phyloP scores from a whole-genome alignment of 2,797 vertebrate genomes.

The Tragopan temminckii region DNA sequence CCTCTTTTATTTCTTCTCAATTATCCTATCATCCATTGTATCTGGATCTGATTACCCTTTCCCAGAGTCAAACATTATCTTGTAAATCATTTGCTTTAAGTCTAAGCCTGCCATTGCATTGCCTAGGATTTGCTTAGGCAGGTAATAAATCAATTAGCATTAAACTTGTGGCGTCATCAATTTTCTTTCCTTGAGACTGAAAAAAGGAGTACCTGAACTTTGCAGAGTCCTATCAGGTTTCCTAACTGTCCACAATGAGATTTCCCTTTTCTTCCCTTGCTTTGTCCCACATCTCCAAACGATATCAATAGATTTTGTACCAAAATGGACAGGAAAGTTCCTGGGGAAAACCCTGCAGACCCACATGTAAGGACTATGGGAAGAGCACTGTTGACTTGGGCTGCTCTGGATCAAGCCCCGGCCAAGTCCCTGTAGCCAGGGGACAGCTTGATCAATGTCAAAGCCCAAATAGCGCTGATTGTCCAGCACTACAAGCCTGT shows the following conservation, averaged over 20 bases:
- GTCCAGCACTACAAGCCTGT: neutral
- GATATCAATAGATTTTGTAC: neutral
- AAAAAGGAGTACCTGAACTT: conserved; percentile 77
- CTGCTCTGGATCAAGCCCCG: neutral
- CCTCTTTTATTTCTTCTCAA: conserved; percentile 90
- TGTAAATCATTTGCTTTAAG: conserved; percentile 90
- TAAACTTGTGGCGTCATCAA: conserved; percentile 85
- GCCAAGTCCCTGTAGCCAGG: neutral
- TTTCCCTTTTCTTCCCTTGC: neutral
- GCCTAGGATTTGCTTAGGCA: conserved; percentile 84
- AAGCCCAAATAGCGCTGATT: neutral
- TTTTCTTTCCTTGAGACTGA: conserved; percentile 79
- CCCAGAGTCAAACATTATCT: conserved; percentile 88
- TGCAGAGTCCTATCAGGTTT: conserved; percentile 52
- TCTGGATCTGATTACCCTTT: conserved; percentile 90
- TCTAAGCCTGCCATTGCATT: conserved; percentile 79
- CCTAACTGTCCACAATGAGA: neutral
- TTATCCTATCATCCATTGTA: conserved; percentile 90
- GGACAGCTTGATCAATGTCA: neutral
- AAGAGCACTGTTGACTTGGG: neutral
- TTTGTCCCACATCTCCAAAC: neutral
- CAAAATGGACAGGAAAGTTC: neutral
- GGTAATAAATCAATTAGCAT: conserved; percentile 90
- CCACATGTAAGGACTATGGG: neutral
- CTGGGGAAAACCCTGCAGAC: neutral